Base-by-base conservation (phyloP, 1,140 invertebrate species). In the Drosophila arizonae region DNA sequence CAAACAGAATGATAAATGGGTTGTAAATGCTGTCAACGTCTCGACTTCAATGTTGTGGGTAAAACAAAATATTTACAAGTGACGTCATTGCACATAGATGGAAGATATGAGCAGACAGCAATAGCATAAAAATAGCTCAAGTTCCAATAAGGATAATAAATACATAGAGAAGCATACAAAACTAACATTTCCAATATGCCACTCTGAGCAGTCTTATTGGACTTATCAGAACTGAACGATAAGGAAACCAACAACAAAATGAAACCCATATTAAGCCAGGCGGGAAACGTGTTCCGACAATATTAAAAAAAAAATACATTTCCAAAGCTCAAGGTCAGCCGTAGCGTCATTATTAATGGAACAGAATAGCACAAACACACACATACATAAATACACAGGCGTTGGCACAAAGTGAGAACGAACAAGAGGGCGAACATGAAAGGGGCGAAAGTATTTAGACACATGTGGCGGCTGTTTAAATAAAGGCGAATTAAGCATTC, bases 261-360 rank as follows among this genome's bases (percentile, higher is more conserved):
- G 39, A 77, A 77, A 65, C 33, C 56, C 45, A 48, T 41, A 50
- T 28, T 28, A 56, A 58, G 57, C 36, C 60, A 58, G 28, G 36
- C 41, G 41, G 64, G 76, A 86, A 85, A 86, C 80, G 80, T 82
- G 81, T 79, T 68, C 72, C 74, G 67, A 71, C 81, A 65, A 72
- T 50, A 76, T 30, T n/a, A n/a, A 30, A 30, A 72, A 64, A 72
- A 77, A 77, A 77, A 68, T 56, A 50, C 52, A 67, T 50, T 84
- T 84, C 74, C 68, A 80, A 88, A 88, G 79, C 85, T 88, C 84
- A 88, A 88, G 84, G 84, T 88, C 85, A 88, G 75, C 65, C 71
- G 80, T 84, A 88, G 85, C 84, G 84, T 88, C 84, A 88, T 88
- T 84, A 84, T 75, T 84, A 88, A 88, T 88, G 62, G 81, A 87